These are phyloP conservation scores for Lanius ludovicianus DNA, from an alignment of 2,113 vertebrate genomes.

Conservation along the genomic window DNA sequence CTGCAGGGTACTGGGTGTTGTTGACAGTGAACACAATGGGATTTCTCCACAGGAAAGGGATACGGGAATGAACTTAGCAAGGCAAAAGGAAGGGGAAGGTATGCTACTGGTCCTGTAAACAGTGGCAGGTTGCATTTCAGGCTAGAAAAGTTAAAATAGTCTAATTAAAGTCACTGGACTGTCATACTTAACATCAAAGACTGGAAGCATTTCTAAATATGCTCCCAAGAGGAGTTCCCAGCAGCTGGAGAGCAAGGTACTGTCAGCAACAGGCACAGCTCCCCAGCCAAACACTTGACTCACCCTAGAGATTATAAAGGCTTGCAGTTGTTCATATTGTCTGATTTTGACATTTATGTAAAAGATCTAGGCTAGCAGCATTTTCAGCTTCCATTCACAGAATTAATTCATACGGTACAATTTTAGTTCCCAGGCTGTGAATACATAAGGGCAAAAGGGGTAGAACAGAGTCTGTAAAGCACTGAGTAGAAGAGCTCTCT, in stretches of 20 bases:
- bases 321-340: background rate
- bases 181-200: background rate
- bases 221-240: background rate
- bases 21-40: background rate
- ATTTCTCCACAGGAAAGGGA: background rate
- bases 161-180: background rate
- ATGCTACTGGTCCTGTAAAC: background rate
- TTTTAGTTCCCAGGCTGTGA: background rate
- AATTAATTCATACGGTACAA: background rate
- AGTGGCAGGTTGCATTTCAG: background rate
- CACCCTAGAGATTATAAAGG: background rate
- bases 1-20: constrained; percentile 1
- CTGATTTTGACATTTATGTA: background rate
- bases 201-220: background rate
- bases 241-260: background rate
- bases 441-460: background rate
- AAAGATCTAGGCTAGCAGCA: background rate
- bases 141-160: background rate
- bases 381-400: background rate
- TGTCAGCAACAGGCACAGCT: background rate
- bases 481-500: background rate
- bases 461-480: background rate
- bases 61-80: background rate
- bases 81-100: background rate
- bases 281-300: background rate